Evolutionary conservation across 92 coral and sea anemone species (phyloP).

Genomic region (Epizoanthus ramosus): DNA sequence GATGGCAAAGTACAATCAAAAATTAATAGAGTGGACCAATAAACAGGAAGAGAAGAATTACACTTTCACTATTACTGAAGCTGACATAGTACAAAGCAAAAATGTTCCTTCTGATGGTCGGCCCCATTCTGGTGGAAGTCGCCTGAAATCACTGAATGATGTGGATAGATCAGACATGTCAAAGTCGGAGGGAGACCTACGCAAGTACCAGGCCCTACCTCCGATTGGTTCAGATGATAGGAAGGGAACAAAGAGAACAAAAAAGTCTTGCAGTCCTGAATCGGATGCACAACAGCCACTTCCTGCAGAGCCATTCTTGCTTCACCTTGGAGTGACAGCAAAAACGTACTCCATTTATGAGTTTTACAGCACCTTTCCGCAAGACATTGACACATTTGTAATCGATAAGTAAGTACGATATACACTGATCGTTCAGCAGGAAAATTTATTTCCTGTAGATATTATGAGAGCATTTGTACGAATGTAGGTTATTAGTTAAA

Average conservation of each 20-base stretch:
- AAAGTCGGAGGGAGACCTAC: slow-evolving; percentile 90
- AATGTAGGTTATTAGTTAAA: background rate
- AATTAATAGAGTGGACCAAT: slow-evolving; percentile 83
- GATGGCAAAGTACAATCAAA: slow-evolving; percentile 86
- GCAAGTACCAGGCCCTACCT: slow-evolving; percentile 88
- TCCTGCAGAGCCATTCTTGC: slow-evolving; percentile 88
- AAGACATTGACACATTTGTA: slow-evolving; percentile 59
- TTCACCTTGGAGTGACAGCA: slow-evolving; percentile 90
- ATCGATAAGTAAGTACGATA: slow-evolving; percentile 77
- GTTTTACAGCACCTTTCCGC: slow-evolving; percentile 65
- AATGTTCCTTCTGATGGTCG: slow-evolving; percentile 34
- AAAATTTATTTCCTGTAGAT: background rate
- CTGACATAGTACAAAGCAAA: slow-evolving; percentile 59
- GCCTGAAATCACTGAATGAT: slow-evolving; percentile 56
- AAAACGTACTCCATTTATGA: slow-evolving; percentile 86
- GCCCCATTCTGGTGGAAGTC: slow-evolving; percentile 76
- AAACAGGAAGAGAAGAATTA: slow-evolving; percentile 87
- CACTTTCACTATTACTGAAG: slow-evolving; percentile 92
- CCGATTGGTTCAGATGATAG: slow-evolving; percentile 77
- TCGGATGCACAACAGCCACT: slow-evolving; percentile 66
- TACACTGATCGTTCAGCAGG: background rate
- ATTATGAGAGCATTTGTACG: background rate
- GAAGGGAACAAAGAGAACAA: slow-evolving; percentile 47
- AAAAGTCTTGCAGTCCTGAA: slow-evolving; percentile 36
- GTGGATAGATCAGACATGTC: slow-evolving; percentile 52